phyloP scores from a whole-genome alignment of 2,888 invertebrate genomes.

The Crioceris asparagi region DNA sequence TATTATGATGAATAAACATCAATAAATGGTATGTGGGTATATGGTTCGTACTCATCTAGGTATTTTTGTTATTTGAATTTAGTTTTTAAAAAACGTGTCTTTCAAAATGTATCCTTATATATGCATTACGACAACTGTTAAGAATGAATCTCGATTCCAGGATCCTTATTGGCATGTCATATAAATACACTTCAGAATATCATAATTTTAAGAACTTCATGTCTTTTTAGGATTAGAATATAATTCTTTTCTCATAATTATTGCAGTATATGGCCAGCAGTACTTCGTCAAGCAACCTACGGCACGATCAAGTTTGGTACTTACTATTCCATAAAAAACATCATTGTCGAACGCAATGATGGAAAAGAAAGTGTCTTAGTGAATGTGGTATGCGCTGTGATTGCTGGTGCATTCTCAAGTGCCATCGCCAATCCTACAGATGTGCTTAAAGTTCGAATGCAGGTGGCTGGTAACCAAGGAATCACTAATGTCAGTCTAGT shows the following conservation, averaged over 20 bases:
- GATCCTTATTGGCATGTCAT: no score
- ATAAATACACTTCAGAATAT: no score
- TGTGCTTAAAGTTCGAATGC: conserved; percentile 92
- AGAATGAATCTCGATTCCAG: no score
- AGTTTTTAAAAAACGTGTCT: no score
- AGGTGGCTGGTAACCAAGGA: conserved; percentile 52
- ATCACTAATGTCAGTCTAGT: conserved; percentile 44
- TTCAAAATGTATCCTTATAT: no score
- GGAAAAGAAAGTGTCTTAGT: conserved; percentile 48
- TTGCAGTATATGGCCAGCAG: conserved; percentile 80
- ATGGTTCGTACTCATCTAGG: no score
- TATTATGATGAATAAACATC: no score
- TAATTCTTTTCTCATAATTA: not conserved
- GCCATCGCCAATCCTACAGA: conserved; percentile 96
- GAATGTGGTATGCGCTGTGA: conserved; percentile 72
- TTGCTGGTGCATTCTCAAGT: conserved; percentile 82
- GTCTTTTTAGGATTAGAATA: not conserved
- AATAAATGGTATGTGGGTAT: no score
- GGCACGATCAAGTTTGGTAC: conserved; percentile 95
- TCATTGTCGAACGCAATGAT: conserved; percentile 46
- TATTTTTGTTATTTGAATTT: no score
- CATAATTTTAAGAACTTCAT: not conserved
- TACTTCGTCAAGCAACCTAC: conserved; percentile 86
- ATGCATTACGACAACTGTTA: no score
- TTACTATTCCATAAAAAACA: conserved; percentile 79